A percentile compares a stretch with the other conserved stretches of the same genome.
These are phyloP conservation scores for Eupsilia transversa DNA, from an alignment of 2,888 invertebrate species.

Conservation along the genomic window DNA sequence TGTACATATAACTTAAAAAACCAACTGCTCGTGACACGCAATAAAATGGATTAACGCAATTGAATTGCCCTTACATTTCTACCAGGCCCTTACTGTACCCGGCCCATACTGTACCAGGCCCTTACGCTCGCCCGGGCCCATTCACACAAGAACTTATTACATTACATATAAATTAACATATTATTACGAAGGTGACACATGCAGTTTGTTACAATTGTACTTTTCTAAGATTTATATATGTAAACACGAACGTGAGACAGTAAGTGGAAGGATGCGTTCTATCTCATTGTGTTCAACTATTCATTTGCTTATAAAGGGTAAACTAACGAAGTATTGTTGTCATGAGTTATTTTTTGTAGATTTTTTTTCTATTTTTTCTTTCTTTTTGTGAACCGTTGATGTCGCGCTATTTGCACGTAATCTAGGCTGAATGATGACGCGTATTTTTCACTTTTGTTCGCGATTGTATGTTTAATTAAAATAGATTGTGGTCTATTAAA, in stretches of 20 bases:
- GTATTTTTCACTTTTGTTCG: conserved; percentile 62
- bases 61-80: conserved; percentile 74
- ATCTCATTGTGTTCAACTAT: conserved; percentile 61
- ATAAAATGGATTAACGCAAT: conserved; percentile 89
- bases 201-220: conserved; percentile 81
- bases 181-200: conserved; percentile 83
- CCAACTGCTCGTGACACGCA: conserved; percentile 85
- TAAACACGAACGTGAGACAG: conserved; percentile 85
- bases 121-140: conserved; percentile 71
- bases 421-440: conserved; percentile 67
- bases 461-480: conserved; percentile 56
- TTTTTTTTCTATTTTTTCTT: conserved; percentile 69
- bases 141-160: conserved; percentile 85
- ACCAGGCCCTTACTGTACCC: conserved; percentile 26
- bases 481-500: conserved; percentile 50
- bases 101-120: conserved; percentile 35
- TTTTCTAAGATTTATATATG: conserved; percentile 86
- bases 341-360: conserved; percentile 74
- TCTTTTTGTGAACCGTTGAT: conserved; percentile 56
- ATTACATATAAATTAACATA: conserved; percentile 90
- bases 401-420: conserved; percentile 74
- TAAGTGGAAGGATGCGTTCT: conserved; percentile 66
- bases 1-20: conserved; percentile 68
- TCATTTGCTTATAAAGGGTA: conserved; percentile 72
- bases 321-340: conserved; percentile 87